Percentiles rank a stretch among this genome's conserved stretches.
Conservation (phyloP, 2,113 vertebrate genomes). For the Clarias gariepinus region DNA sequence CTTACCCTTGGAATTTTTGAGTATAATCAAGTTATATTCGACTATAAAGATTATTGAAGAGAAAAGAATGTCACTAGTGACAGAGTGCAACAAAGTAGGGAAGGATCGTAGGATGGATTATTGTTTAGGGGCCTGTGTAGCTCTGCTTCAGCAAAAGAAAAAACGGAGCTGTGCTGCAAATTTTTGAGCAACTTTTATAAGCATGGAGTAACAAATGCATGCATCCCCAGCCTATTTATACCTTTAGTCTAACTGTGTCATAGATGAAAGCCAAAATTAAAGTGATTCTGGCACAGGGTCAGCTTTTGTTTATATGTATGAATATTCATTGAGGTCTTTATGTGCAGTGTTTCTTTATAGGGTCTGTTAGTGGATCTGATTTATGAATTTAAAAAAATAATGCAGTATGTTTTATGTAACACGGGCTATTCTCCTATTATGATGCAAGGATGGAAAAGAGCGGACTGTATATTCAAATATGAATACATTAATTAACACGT, state of each 20-base stretch:
- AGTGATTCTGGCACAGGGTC: constrained; percentile 66
- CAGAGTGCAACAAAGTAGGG: constrained; percentile 66
- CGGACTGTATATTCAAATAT: neutral
- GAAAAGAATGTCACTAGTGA: constrained; percentile 66
- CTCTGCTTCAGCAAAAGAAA: constrained; percentile 58
- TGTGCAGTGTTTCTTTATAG: constrained; percentile 30
- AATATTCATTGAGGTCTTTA: constrained; percentile 63
- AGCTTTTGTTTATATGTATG: constrained; percentile 62
- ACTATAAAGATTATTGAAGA: constrained; percentile 68
- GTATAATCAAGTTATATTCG: constrained; percentile 70
- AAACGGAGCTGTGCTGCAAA: constrained; percentile 64
- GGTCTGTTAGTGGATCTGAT: constrained; percentile 31
- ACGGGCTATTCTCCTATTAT: neutral
- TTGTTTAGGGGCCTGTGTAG: constrained; percentile 60
- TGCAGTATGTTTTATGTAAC: constrained; percentile 38
- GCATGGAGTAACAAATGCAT: constrained; percentile 68
- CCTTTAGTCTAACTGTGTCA: constrained; percentile 71
- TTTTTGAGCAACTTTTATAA: constrained; percentile 68
- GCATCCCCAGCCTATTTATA: constrained; percentile 72
- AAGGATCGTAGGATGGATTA: constrained; percentile 64
- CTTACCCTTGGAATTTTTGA: constrained; percentile 62
- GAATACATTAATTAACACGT: constrained; percentile 28
- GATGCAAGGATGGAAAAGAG: neutral
- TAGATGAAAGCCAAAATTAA: constrained; percentile 71
- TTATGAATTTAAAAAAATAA: constrained; percentile 28